A percentile compares a stretch with the other conserved stretches of the same genome.
These are phyloP conservation scores for Micromesistius poutassou DNA, from an alignment of 2,797 vertebrate species.

Conservation along the genomic window DNA sequence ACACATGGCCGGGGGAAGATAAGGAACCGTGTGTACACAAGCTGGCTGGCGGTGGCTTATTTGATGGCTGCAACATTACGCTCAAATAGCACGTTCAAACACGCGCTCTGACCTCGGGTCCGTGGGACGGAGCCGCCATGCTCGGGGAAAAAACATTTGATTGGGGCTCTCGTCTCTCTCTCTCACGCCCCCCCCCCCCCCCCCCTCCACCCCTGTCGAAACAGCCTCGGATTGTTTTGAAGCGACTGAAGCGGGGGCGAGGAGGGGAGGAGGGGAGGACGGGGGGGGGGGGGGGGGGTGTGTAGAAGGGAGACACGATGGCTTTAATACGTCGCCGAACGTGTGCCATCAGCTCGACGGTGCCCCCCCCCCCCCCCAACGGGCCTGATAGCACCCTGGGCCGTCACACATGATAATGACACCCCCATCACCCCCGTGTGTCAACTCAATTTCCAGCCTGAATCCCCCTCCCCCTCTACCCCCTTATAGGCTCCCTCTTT, in stretches of 20 bases:
- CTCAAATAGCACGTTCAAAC: conserved; percentile 59
- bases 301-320: neutral
- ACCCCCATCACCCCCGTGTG: conserved; percentile 55
- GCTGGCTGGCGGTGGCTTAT: conserved; percentile 39
- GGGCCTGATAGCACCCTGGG: conserved; percentile 47
- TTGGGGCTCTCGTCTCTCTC: conserved; percentile 55
- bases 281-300: conserved; percentile 14
- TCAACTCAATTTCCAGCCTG: conserved; percentile 62
- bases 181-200: too few relatives aligned
- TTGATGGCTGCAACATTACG: conserved; percentile 59
- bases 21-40: conserved; percentile 71
- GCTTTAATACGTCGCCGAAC: conserved; percentile 17
- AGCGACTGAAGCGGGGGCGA: conserved; percentile 30
- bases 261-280: conserved; percentile 16
- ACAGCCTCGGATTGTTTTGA: conserved; percentile 24
- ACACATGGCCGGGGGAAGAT: conserved; percentile 65
- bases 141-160: conserved; percentile 52
- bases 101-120: conserved; percentile 50
- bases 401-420: conserved; percentile 61
- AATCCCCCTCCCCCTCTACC: conserved; percentile 13
- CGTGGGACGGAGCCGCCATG: conserved; percentile 38
- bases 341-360: conserved; percentile 10
- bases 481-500: conserved; percentile 55
- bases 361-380: conserved; percentile 17
- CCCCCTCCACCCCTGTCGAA: conserved; percentile 54